A percentile compares a stretch with the other conserved stretches of the same genome.
Evolutionary conservation across 2,113 vertebrate species (phyloP).

Genomic region (Mugil cephalus): DNA sequence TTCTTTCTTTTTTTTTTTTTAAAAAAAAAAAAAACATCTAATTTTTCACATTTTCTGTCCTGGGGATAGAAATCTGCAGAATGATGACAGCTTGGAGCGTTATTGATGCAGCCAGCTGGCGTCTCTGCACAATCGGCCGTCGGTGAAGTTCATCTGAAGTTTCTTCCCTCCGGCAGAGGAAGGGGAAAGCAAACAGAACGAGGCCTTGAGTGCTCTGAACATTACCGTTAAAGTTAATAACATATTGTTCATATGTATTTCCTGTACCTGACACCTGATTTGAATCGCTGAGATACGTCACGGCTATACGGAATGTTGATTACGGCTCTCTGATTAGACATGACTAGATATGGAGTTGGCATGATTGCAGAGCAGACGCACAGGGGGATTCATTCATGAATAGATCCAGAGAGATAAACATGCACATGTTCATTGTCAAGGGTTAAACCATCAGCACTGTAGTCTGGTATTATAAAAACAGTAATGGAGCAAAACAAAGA

Average conservation of each 20-base stretch:
- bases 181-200: neutral
- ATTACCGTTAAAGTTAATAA: no score
- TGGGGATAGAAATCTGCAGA: neutral
- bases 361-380: conserved; percentile 46
- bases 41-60: neutral
- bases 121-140: conserved; percentile 14
- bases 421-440: conserved; percentile 22
- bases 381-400: conserved; percentile 8
- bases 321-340: conserved; percentile 3
- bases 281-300: neutral
- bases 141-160: conserved; percentile 4
- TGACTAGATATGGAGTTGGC: neutral
- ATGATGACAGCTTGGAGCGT: conserved; percentile 16
- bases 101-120: conserved; percentile 32
- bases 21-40: no score
- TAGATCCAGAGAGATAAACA: conserved; percentile 20
- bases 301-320: neutral
- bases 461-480: conserved; percentile 43
- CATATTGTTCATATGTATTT: no score
- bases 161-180: conserved; percentile 12
- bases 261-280: no score
- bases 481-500: conserved; percentile 51
- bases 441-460: neutral
- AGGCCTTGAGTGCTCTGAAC: neutral
- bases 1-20: no score